A percentile compares a stretch with the other conserved stretches of the same genome.
These are phyloP conservation scores for Mormoops blainvillei DNA, from an alignment of 2,113 vertebrate species.

Conservation along the genomic window DNA sequence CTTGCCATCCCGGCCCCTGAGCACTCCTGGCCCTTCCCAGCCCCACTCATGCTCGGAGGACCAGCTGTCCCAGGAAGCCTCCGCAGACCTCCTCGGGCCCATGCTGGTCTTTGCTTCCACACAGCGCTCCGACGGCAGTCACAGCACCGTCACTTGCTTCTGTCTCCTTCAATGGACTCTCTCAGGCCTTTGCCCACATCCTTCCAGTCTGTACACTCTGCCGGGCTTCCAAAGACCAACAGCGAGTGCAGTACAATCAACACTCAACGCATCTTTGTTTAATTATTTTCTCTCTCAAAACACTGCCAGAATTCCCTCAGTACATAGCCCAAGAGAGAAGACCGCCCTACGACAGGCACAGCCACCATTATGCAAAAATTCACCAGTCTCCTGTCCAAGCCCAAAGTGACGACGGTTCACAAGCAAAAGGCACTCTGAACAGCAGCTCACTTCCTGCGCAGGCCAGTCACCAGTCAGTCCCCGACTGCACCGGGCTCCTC, in stretches of 20 bases:
- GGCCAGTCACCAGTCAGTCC: not conserved
- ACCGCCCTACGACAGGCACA: not conserved
- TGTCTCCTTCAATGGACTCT: not conserved
- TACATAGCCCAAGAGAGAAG: not conserved
- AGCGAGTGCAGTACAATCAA: not conserved
- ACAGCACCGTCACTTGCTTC: not conserved
- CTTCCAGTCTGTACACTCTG: not conserved
- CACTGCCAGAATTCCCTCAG: not conserved
- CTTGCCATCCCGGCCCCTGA: not conserved
- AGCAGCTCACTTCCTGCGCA: not conserved
- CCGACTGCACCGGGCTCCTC: not conserved
- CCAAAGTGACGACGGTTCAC: not conserved
- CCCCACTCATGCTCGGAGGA: not conserved
- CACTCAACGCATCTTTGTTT: not conserved
- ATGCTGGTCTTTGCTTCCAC: not conserved
- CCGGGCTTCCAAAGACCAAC: not conserved
- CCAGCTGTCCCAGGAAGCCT: not conserved
- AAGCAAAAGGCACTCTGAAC: not conserved
- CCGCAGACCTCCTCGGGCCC: not conserved
- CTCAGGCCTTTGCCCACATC: not conserved
- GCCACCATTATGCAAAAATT: not conserved
- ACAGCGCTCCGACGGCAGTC: rapidly evolving
- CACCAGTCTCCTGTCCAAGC: not conserved
- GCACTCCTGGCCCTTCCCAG: not conserved
- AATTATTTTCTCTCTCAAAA: not conserved